A percentile compares a stretch with the other conserved stretches of the same genome.
Conservation (phyloP, 1,140 invertebrate species). For the Hestina assimilis region DNA sequence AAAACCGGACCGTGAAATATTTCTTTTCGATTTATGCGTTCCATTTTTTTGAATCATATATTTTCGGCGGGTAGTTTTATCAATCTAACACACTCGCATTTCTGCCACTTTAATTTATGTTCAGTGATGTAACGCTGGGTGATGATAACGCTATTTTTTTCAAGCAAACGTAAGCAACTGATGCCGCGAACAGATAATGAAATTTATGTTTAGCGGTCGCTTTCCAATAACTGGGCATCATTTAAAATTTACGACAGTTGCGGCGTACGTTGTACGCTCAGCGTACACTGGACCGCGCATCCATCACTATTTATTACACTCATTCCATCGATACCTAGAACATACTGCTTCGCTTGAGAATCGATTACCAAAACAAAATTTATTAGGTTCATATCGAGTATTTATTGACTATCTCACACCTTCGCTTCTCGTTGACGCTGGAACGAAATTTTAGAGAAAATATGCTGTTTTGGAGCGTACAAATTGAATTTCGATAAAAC, state of each 20-base stretch:
- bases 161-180: slow-evolving; percentile 9
- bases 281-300: slow-evolving; percentile 28
- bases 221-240: slow-evolving; percentile 37
- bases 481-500: slow-evolving; percentile 22
- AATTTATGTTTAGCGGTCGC: slow-evolving; percentile 40
- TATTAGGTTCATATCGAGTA: slow-evolving; percentile 27
- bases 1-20: slow-evolving; percentile 67
- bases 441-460: slow-evolving; percentile 24
- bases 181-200: slow-evolving; percentile 31
- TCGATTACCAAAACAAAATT: slow-evolving; percentile 34
- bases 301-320: slow-evolving; percentile 53
- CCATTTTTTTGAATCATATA: slow-evolving; percentile 59
- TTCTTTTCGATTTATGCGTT: slow-evolving; percentile 73
- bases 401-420: slow-evolving; percentile 27
- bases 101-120: slow-evolving; percentile 9
- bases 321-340: slow-evolving; percentile 26
- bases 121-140: too few relatives aligned
- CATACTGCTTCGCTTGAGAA: slow-evolving; percentile 26
- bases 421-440: slow-evolving; percentile 18
- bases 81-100: slow-evolving; percentile 31
- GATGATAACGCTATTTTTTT: too few relatives aligned
- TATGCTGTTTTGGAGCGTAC: slow-evolving; percentile 9
- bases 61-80: slow-evolving; percentile 49
- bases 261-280: slow-evolving; percentile 5
- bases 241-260: slow-evolving; percentile 45